A percentile compares a stretch with the other conserved stretches of the same genome.
These are phyloP conservation scores for Sarotherodon lohbergeri DNA, from an alignment of 2,113 vertebrate genomes.

Conservation along the genomic window DNA sequence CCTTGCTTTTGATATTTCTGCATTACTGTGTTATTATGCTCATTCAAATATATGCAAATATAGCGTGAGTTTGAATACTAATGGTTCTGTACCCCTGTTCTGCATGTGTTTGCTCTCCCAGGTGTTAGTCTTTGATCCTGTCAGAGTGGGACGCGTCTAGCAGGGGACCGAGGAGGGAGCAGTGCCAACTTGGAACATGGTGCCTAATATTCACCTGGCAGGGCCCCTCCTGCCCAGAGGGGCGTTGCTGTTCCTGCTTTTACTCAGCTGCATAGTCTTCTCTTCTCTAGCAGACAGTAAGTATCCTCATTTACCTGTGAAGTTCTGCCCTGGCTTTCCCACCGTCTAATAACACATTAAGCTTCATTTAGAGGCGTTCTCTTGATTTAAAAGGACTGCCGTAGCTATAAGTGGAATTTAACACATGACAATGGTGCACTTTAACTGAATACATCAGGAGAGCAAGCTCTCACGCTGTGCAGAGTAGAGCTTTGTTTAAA, in stretches of 20 bases:
- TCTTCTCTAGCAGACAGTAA: conserved; percentile 84
- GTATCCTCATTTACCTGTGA: conserved; percentile 46
- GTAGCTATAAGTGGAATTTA: background rate
- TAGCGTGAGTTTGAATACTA: conserved; percentile 36
- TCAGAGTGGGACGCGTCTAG: conserved; percentile 68
- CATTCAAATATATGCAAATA: conserved; percentile 66
- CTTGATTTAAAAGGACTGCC: background rate
- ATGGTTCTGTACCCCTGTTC: conserved; percentile 28
- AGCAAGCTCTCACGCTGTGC: background rate
- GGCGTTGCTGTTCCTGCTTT: conserved; percentile 73
- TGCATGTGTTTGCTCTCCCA: conserved; percentile 57
- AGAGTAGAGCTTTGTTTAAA: background rate
- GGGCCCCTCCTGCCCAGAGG: conserved; percentile 62
- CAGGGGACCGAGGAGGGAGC: conserved; percentile 74
- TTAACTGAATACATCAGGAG: background rate
- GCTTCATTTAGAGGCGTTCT: background rate
- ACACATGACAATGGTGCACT: background rate
- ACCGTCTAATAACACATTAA: background rate
- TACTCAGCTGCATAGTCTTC: conserved; percentile 79
- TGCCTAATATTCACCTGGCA: conserved; percentile 76
- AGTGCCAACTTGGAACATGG: conserved; percentile 84
- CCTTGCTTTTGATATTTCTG: conserved; percentile 33
- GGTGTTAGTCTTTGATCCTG: conserved; percentile 79
- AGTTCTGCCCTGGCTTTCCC: background rate
- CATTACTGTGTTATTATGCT: conserved; percentile 34